phyloP scores from a whole-genome alignment of 2,113 vertebrate species.

The Spea multiplicata region DNA sequence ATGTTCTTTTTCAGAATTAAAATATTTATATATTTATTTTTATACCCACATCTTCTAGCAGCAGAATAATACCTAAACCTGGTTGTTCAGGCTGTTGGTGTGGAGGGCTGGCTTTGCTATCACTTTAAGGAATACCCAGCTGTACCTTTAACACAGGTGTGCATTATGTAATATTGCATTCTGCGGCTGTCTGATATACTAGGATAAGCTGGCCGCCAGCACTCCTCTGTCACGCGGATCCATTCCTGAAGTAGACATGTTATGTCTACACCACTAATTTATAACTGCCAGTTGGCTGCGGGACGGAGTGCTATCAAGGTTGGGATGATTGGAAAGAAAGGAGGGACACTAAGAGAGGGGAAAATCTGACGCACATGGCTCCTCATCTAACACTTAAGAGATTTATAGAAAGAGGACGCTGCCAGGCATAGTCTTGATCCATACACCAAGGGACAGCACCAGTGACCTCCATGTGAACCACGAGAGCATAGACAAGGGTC shows the following conservation, averaged over 20 bases:
- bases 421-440: conserved; percentile 35
- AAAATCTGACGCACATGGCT: conserved; percentile 20
- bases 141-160: too few relatives aligned
- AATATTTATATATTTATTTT: too few relatives aligned
- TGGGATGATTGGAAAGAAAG: not conserved
- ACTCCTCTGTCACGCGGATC: not conserved
- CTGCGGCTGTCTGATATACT: not conserved
- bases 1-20: too few relatives aligned
- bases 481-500: conserved; percentile 9
- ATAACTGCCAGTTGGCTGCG: conserved; percentile 22
- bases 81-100: too few relatives aligned
- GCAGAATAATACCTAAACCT: too few relatives aligned
- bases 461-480: not conserved
- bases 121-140: too few relatives aligned
- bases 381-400: not conserved
- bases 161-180: too few relatives aligned
- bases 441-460: not conserved
- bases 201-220: not conserved
- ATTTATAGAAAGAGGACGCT: not conserved
- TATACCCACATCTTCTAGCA: too few relatives aligned
- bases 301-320: not conserved
- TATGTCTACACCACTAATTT: conserved; percentile 30
- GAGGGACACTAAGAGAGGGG: conserved; percentile 1
- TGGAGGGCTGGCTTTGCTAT: too few relatives aligned
- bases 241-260: conserved; percentile 20